Evolutionary conservation across 2,113 vertebrate species (phyloP).

Genomic region (Mormyrus iriodes): DNA sequence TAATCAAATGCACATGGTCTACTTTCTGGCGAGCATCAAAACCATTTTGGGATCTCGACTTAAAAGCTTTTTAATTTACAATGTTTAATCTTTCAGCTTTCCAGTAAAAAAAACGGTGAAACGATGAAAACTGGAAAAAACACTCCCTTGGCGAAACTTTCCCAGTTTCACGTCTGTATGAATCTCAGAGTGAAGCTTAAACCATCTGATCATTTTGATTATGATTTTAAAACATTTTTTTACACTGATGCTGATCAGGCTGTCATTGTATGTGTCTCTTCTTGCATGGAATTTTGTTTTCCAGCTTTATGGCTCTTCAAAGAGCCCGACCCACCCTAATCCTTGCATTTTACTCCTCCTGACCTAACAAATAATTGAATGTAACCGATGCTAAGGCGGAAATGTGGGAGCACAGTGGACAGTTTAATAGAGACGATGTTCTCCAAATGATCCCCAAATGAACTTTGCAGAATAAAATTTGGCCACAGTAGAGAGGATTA

Average conservation of each 20-base stretch:
- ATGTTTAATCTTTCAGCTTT: slow-evolving; percentile 99
- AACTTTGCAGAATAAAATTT: slow-evolving; percentile 16
- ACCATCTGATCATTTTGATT: slow-evolving; percentile 99
- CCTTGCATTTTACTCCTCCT: slow-evolving; percentile 64
- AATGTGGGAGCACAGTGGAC: slow-evolving; percentile 64
- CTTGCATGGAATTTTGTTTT: slow-evolving; percentile 59
- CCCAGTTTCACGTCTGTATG: slow-evolving; percentile 98
- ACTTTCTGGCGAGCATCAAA: slow-evolving; percentile 31
- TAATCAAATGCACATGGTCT: background rate
- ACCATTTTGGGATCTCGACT: slow-evolving; percentile 53
- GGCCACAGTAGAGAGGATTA: slow-evolving; percentile 1
- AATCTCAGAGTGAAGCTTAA: slow-evolving; percentile 97
- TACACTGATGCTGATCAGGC: slow-evolving; percentile 92
- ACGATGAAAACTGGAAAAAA: slow-evolving; percentile 93
- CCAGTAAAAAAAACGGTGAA: slow-evolving; percentile 92
- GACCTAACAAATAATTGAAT: slow-evolving; percentile 70
- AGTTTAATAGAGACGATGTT: slow-evolving; percentile 65
- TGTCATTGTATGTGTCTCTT: slow-evolving; percentile 74
- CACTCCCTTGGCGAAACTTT: slow-evolving; percentile 96
- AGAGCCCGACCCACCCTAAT: slow-evolving; percentile 43
- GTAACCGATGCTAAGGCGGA: slow-evolving; percentile 57
- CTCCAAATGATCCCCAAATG: slow-evolving; percentile 1
- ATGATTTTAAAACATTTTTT: slow-evolving; percentile 75
- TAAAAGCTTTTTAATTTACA: slow-evolving; percentile 74
- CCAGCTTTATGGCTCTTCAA: slow-evolving; percentile 50